These are phyloP conservation scores for Pteropus rufus DNA, from an alignment of 2,797 vertebrate genomes.

Conservation along the genomic window DNA sequence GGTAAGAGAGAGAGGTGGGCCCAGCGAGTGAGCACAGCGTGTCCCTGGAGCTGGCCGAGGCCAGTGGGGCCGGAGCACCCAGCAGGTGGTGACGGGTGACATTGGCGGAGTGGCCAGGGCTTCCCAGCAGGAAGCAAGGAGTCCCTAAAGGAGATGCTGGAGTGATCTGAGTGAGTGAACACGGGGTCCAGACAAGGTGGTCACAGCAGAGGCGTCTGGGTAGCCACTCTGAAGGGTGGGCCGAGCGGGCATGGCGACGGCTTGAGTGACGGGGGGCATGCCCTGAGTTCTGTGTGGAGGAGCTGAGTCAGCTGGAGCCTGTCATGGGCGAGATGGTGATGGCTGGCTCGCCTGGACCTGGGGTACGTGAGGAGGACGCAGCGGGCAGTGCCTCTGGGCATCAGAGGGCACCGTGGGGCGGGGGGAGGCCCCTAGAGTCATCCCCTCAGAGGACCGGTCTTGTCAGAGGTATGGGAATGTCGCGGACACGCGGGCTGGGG, in stretches of 20 bases:
- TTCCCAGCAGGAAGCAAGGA: background rate
- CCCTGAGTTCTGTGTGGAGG: background rate
- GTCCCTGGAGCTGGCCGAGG: background rate
- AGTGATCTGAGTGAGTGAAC: fast-evolving
- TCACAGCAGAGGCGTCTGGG: fast-evolving
- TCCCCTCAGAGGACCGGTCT: background rate
- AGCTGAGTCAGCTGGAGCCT: background rate
- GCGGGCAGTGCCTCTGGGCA: background rate
- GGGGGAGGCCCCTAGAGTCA: background rate
- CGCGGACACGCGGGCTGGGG: background rate
- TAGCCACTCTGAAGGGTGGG: fast-evolving
- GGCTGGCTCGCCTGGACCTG: background rate
- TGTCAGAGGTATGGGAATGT: background rate
- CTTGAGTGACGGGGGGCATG: fast-evolving
- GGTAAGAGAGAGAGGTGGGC: background rate
- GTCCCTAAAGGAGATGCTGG: background rate
- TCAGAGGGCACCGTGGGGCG: fast-evolving
- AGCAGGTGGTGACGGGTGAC: background rate
- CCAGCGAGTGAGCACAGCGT: background rate
- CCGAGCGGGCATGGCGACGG: fast-evolving
- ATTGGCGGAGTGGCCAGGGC: background rate
- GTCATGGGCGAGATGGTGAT: background rate
- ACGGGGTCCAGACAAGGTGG: background rate
- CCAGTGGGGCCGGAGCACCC: background rate
- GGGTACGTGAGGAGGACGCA: background rate